A percentile compares a stretch with the other conserved stretches of the same genome.
Evolutionary conservation across 2,113 vertebrate species (phyloP).

Genomic region (Mellivora capensis): DNA sequence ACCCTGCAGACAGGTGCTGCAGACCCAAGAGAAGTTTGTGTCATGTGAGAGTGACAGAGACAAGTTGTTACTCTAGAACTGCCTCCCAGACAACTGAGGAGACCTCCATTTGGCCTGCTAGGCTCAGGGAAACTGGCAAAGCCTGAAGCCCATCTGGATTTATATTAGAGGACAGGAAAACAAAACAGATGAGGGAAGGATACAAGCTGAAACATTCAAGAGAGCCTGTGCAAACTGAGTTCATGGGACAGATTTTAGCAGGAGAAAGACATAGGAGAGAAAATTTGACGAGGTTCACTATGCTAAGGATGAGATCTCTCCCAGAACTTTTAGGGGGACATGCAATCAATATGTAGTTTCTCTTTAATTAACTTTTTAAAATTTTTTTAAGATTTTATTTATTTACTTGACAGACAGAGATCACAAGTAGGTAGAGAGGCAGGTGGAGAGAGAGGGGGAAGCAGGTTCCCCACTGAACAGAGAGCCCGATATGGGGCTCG

Average conservation of each 20-base stretch:
- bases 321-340: neutral
- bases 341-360: neutral
- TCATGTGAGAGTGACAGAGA: neutral
- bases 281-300: neutral
- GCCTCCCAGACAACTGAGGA: neutral
- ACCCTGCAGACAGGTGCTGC: neutral
- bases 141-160: neutral
- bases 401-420: too few species aligned
- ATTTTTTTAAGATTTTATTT: too few species aligned
- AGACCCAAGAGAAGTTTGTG: neutral
- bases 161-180: neutral
- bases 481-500: too few species aligned
- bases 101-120: neutral
- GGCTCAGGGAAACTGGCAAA: neutral
- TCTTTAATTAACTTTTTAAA: conserved; percentile 4
- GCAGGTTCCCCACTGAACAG: too few species aligned
- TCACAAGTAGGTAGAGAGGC: too few species aligned
- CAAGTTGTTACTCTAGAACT: neutral
- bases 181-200: neutral
- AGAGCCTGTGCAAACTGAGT: neutral
- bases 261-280: neutral
- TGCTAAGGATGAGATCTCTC: neutral
- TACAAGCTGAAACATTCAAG: neutral
- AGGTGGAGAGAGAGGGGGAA: too few species aligned
- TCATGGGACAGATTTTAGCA: neutral